Percentiles rank a stretch among this genome's conserved stretches.
Evolutionary conservation across 2,888 invertebrate species (phyloP).

Genomic region (Epirrita christyi): DNA sequence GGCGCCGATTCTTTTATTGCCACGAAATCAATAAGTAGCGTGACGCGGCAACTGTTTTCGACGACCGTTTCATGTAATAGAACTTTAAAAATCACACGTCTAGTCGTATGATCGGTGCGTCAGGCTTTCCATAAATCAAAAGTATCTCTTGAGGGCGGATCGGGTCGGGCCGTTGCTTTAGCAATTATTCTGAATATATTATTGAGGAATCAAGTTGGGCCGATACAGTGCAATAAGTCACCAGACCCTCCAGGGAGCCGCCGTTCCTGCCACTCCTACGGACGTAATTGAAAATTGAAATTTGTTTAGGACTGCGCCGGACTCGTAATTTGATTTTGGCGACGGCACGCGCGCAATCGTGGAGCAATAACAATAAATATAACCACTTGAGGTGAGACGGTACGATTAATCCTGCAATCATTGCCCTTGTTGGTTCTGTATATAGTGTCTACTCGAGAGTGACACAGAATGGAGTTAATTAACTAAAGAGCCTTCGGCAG

Average conservation of each 20-base stretch:
- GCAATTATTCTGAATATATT: conserved; percentile 80
- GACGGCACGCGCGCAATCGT: conserved; percentile 68
- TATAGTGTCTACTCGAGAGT: conserved; percentile 41
- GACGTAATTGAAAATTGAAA: conserved; percentile 83
- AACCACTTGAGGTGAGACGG: conserved; percentile 62
- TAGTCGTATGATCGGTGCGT: conserved; percentile 39
- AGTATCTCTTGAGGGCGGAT: conserved; percentile 59
- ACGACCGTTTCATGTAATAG: conserved; percentile 51
- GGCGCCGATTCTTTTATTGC: conserved; percentile 79
- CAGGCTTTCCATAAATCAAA: conserved; percentile 46
- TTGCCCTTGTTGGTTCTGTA: conserved; percentile 47
- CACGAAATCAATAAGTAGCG: conserved; percentile 75
- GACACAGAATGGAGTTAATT: conserved; percentile 53
- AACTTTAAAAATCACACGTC: conserved; percentile 54
- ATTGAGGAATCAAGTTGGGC: conserved; percentile 62
- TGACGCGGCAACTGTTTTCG: conserved; percentile 63
- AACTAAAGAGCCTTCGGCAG: conserved; percentile 48
- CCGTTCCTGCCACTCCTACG: conserved; percentile 61
- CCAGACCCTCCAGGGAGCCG: conserved; percentile 66
- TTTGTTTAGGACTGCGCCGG: conserved; percentile 79
- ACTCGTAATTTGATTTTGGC: conserved; percentile 76
- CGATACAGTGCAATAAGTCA: conserved; percentile 75
- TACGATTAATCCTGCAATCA: conserved; percentile 53
- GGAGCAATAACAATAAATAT: conserved; percentile 76
- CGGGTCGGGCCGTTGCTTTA: conserved; percentile 59